Base-by-base conservation (phyloP, 2,797 vertebrate genomes). In the Cottoperca gobio region DNA sequence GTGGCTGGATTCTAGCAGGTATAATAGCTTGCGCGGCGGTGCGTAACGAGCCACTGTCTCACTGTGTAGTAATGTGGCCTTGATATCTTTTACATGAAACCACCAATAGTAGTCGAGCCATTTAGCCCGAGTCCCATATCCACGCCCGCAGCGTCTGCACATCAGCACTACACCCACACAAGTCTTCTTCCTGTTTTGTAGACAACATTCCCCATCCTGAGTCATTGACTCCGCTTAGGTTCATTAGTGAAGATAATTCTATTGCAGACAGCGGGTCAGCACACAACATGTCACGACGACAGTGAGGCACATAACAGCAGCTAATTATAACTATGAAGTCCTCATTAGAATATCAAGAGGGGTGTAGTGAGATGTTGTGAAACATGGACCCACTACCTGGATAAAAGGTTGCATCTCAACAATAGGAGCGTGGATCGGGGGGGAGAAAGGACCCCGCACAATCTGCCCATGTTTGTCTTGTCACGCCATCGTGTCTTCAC, bases 181-280 rank as follows among this genome's bases (percentile, higher is more conserved):
- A 61, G 83, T 78, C 85, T 69, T 82, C 83, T 85, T 87, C 89
- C 84, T 87, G 89, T 91, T 90, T 87, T 87, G 81, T 73, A 81
- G 87, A 86, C 83, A 82, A 68, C 87, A 83, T 85, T 84, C 67
- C 88, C 71, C 77, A 73, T 85, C 78, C 83, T 91, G 84, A 92
- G 88, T 92, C 92, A 91, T 68, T 88, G 91, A 89, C 91, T 90
- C 78, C 9, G 80, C 80, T 92, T 90, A 82, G 90, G 86, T 93
- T 93, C 88, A 89, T 92, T 92, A 93, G 88, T 48, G 86, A 83
- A 85, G 87, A 88, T 91, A 77, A 90, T 88, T 93, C 82, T 83
- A 71, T 53, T 68, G 83, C 79, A 89, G 91, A 91, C 90, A 85
- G 85, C 61, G 7, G 85, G 90, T 89, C 84, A 86, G 81, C 70